A percentile compares a stretch with the other conserved stretches of the same genome.
Evolutionary conservation across 2,113 vertebrate species (phyloP).

Genomic region (Poicephalus meyeri): DNA sequence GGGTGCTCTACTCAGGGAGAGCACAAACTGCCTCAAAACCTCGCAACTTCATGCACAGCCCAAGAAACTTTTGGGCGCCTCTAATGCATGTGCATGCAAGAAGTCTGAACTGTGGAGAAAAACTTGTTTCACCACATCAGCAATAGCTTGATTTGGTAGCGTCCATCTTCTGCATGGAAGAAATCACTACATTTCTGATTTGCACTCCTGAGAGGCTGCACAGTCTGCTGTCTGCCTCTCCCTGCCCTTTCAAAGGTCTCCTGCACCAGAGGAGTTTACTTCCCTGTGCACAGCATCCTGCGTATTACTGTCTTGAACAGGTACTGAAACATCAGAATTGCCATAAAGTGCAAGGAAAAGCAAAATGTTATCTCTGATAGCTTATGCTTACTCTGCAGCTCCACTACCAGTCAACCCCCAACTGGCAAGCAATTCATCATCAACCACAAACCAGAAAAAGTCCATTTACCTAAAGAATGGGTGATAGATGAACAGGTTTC

Average conservation of each 20-base stretch:
- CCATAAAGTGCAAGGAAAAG: neutral
- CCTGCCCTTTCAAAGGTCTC: neutral
- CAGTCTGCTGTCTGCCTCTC: neutral
- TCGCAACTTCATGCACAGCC: neutral
- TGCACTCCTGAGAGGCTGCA: neutral
- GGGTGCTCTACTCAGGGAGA: accelerated
- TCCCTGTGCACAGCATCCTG: neutral
- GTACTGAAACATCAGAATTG: neutral
- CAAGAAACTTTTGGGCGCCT: neutral
- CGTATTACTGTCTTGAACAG: neutral
- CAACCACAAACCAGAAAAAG: neutral
- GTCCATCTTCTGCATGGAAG: neutral
- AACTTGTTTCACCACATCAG: neutral
- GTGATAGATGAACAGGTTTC: conserved; percentile 90
- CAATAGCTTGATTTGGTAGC: neutral
- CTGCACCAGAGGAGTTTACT: neutral
- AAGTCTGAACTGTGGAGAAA: neutral
- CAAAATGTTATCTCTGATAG: neutral
- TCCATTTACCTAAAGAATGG: conserved; percentile 85
- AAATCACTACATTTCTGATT: neutral
- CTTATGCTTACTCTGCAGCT: neutral
- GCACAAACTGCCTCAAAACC: neutral
- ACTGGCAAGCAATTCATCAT: neutral
- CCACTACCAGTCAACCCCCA: neutral
- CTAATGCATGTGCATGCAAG: neutral